Conservation (phyloP, 2,113 vertebrate species). For the Oxyruncus cristatus region DNA sequence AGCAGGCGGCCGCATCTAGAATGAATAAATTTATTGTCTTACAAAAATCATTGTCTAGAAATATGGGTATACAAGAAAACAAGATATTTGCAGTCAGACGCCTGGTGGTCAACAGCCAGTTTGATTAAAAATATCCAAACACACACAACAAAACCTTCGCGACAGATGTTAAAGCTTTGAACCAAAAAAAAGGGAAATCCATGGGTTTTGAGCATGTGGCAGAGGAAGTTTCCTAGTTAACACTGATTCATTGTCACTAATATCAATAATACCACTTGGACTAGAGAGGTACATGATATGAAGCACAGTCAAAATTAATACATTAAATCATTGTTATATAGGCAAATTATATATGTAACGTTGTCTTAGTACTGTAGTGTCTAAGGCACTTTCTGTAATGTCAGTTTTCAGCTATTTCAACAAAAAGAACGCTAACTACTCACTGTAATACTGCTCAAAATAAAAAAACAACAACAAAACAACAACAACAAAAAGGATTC, state of each 20-base stretch:
- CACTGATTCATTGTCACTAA: constrained; percentile 81
- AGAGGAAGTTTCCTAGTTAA: constrained; percentile 78
- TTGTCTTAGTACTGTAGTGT: constrained; percentile 94
- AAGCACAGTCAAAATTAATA: constrained; percentile 81
- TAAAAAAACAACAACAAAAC: background rate
- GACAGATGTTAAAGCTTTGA: constrained; percentile 91
- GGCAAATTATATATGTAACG: constrained; percentile 80
- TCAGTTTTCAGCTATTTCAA: constrained; percentile 76
- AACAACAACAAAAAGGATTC: constrained; percentile 31
- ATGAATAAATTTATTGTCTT: constrained; percentile 99
- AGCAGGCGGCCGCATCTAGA: constrained; percentile 80
- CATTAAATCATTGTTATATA: constrained; percentile 77
- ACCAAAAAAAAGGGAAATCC: constrained; percentile 80
- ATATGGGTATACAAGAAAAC: constrained; percentile 93
- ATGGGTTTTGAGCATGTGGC: constrained; percentile 67
- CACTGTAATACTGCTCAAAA: constrained; percentile 72
- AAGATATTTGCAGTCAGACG: constrained; percentile 85
- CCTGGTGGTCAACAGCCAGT: constrained; percentile 91
- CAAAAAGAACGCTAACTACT: constrained; percentile 70
- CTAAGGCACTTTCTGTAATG: constrained; percentile 96
- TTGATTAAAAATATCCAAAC: constrained; percentile 77
- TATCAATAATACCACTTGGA: constrained; percentile 76
- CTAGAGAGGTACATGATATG: constrained; percentile 77
- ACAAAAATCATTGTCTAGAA: constrained; percentile 96
- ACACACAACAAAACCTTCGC: constrained; percentile 77